Evolutionary conservation across 2,113 vertebrate species (phyloP), one percentile per base, ranked within the genome.

Genomic region (Octodon degus): DNA sequence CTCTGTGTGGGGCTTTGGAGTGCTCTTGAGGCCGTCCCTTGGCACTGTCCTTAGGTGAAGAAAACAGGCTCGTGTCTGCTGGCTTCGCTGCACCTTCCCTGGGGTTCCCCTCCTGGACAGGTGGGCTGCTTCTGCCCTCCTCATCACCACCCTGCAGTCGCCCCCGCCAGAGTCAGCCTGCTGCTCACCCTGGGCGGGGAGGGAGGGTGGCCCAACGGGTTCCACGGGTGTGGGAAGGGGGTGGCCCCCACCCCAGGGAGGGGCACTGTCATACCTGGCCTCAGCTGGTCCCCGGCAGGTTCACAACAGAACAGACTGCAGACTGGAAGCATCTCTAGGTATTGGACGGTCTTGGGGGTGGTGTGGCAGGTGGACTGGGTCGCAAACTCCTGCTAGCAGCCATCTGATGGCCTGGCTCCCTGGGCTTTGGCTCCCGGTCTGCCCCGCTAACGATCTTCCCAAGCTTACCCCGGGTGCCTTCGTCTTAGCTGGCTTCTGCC

Each of bases 61-160:
- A 47, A 30, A 50, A 30, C 25, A 50, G 76, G 43, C 10, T 30
- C 6, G 25, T 32, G 43, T 47, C 27, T 79, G 25, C 24, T 27
- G 25, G 40, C 40, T 47, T 47, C 40, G 11, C 27, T 16, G 32
- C 34, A 10, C 17, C 37, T 3, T 5, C 34, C 32, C 34, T 12
- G 22, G 24, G 14, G 24, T 14, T 43, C 1, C 22, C 19, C 34
- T 86, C 9, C 2, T 58, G 3, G 47, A 25, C 14, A 1, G 8
- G 1, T 11, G 34, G n/a, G 34, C 4, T 6, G 0, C 2, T 3
- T 1, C 14, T 12, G 0, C 9, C 53, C 37, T 37, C 11, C 0
- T 13, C 17, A 19, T 50, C 3, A 1, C 37, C 20, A 50, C 4
- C 60, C 19, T 65, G 5, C 37, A 4, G 0, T 79, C 32, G 0